Percentiles rank a stretch among this genome's conserved stretches.
These are phyloP conservation scores for Varecia variegata DNA, from an alignment of 2,797 vertebrate species.

Conservation along the genomic window DNA sequence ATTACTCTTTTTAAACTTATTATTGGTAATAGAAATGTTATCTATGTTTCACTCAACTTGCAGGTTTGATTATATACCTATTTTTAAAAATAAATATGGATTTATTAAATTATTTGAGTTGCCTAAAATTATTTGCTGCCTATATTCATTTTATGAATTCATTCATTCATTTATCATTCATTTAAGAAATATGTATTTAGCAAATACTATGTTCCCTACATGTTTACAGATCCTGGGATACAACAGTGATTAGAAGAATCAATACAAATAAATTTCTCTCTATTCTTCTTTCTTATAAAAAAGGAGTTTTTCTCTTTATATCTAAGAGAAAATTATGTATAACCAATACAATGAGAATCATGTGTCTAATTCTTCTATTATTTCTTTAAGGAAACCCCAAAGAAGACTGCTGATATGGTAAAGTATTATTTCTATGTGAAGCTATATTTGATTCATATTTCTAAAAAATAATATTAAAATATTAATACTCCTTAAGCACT, in stretches of 20 bases:
- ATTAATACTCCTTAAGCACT: neutral
- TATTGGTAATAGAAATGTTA: neutral
- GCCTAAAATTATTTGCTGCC: neutral
- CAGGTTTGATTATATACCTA: neutral
- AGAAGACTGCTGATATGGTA: neutral
- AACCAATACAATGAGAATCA: neutral
- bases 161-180: neutral
- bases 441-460: neutral
- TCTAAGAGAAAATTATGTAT: neutral
- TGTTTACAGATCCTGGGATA: neutral
- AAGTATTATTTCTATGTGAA: neutral
- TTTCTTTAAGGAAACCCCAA: conserved; percentile 28
- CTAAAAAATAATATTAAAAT: neutral
- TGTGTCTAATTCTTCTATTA: neutral
- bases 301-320: neutral
- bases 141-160: neutral
- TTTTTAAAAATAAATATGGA: neutral
- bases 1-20: neutral
- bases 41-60: neutral
- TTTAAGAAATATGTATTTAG: neutral
- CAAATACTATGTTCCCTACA: neutral
- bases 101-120: neutral
- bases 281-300: neutral
- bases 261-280: neutral
- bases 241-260: neutral